phyloP scores from a whole-genome alignment of 2,113 vertebrate species.

The Gymnorhina tibicen region DNA sequence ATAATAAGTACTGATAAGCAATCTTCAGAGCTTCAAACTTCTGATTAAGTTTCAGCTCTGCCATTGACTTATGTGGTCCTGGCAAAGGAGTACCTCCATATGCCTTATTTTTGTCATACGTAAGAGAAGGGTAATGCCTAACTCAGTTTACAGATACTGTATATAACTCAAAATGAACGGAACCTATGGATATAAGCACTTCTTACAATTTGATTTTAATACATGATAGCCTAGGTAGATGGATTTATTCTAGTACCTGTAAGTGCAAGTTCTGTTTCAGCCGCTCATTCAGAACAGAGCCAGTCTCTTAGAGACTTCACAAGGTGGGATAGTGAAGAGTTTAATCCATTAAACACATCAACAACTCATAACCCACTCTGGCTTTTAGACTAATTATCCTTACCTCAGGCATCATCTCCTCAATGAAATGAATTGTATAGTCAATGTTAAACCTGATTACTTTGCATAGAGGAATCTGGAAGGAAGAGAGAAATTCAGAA shows the following conservation, averaged over 20 bases:
- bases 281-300: background rate
- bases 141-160: background rate
- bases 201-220: background rate
- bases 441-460: conserved; percentile 99
- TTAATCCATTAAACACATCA: background rate
- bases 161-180: background rate
- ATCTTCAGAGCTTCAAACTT: background rate
- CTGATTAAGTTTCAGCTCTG: background rate
- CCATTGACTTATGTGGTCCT: background rate
- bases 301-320: background rate
- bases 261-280: background rate
- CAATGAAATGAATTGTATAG: conserved; percentile 99
- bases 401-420: conserved; percentile 99
- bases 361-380: background rate
- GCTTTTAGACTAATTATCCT: conserved; percentile 45
- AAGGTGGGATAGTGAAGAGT: background rate
- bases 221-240: background rate
- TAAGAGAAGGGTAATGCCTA: background rate
- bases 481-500: conserved; percentile 40
- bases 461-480: conserved; percentile 95
- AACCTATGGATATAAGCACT: background rate
- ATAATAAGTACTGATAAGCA: conserved; percentile 19
- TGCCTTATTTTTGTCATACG: background rate
- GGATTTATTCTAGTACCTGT: background rate
- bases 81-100: background rate